Evolutionary conservation across 2,113 vertebrate species (phyloP).

Genomic region (Tachuris rubrigastra): DNA sequence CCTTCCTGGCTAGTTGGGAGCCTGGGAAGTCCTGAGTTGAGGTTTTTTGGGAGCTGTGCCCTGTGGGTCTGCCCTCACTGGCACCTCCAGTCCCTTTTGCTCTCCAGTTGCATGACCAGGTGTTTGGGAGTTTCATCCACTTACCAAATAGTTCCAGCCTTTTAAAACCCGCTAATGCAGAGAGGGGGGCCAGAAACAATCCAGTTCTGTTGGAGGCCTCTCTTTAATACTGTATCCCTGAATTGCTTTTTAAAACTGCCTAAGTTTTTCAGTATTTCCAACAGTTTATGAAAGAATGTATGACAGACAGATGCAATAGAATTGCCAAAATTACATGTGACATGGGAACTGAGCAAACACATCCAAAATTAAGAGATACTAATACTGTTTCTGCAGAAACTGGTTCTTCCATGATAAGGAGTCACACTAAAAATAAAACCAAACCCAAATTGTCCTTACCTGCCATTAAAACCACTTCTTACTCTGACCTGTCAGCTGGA

Average conservation of each 20-base stretch:
- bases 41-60: background rate
- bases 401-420: background rate
- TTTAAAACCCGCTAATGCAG: background rate
- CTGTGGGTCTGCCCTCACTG: background rate
- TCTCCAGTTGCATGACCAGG: background rate
- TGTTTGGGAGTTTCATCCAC: background rate
- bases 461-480: background rate
- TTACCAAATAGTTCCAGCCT: background rate
- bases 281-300: background rate
- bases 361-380: background rate
- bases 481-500: background rate
- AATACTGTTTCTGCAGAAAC: background rate
- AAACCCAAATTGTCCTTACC: background rate
- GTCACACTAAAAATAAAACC: background rate
- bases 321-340: background rate
- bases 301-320: background rate
- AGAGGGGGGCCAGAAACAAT: background rate
- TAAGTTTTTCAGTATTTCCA: background rate
- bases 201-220: background rate
- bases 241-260: background rate
- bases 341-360: background rate
- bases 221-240: too few species aligned
- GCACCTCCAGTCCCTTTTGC: background rate
- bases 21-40: background rate
- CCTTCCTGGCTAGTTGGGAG: background rate